Evolutionary conservation across 2,797 vertebrate species (phyloP), one percentile per base, ranked within the genome.

Genomic region (Sciaenops ocellatus): DNA sequence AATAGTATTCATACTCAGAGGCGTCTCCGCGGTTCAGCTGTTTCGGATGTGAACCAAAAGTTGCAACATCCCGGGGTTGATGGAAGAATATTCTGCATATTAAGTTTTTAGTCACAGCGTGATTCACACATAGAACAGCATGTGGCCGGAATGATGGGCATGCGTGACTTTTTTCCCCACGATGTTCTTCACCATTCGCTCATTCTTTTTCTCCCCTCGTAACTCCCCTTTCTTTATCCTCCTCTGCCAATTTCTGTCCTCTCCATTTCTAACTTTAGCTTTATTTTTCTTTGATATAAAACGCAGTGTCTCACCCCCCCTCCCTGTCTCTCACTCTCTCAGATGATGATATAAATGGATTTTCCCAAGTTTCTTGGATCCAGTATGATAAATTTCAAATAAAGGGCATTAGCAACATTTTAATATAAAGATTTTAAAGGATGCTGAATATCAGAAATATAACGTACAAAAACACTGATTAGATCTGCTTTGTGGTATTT

Each of bases 21-120:
- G 13, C 46, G 48, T 73, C n/a, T 22, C 13, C n/a, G 34, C 22
- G 44, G 0, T 41, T 28, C 16, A 16, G 61, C 26, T 38, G 41
- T 74, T 73, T 20, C 4, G 11, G 60, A 41, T 24, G 16, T 22
- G 63, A 24, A 34, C 30, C 6, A 15, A 52, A 57, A 63, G 44
- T 47, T 50, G 67, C 9, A 17, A 15, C 68, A 3, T 75, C 76
- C 67, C 9, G 59, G 5, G 59, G 34, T 30, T 75, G 59, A 50
- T 22, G 56, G 68, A 47, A 26, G 71, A 76, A 78, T 69, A 42
- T 72, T 66, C 42, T 76, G 71, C 71, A 59, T 73, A 55, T 57
- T 63, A 66, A 65, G 62, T 62, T 61, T 80, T 82, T 69, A 54
- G 65, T 67, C 78, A 51, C 67, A 60, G 48, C 30, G 5, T 78